Evolutionary conservation across 2,888 invertebrate species (phyloP).

Genomic region (Seladonia tumulorum): DNA sequence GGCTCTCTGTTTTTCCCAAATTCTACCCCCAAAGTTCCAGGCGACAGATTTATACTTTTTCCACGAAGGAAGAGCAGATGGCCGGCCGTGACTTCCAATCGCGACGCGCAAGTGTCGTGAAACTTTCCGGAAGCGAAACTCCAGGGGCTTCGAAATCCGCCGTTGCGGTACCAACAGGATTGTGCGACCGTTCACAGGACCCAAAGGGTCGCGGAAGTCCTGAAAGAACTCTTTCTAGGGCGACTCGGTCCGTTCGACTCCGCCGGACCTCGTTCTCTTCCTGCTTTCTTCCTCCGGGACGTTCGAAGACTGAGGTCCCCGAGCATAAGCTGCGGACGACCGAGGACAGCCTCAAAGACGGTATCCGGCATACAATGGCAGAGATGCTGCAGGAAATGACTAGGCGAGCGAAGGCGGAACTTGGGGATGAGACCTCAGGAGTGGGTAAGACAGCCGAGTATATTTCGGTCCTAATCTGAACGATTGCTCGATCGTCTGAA

Average conservation of each 20-base stretch:
- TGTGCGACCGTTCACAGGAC: not conserved
- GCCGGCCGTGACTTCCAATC: not conserved
- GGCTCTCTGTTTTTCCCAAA: not conserved
- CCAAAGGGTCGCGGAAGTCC: not conserved
- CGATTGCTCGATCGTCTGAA: not conserved
- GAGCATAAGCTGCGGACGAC: not conserved
- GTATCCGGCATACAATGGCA: not conserved
- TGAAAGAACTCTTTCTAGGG: constrained; percentile 3
- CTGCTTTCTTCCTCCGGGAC: not conserved
- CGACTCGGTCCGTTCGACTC: not conserved
- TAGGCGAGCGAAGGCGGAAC: not conserved
- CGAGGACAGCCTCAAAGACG: not conserved
- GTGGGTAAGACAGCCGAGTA: not conserved
- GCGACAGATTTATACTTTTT: not conserved
- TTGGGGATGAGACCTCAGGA: not conserved
- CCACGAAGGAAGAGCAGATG: not conserved
- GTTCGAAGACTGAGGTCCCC: not conserved
- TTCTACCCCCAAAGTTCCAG: not conserved
- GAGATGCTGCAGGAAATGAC: not conserved
- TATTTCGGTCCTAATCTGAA: not conserved
- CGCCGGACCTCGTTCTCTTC: not conserved
- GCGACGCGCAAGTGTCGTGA: not conserved
- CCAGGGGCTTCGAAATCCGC: not conserved
- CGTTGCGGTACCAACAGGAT: not conserved
- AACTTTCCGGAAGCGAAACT: not conserved